Conservation (phyloP, 2,113 vertebrate genomes). For the Nymphicus hollandicus region DNA sequence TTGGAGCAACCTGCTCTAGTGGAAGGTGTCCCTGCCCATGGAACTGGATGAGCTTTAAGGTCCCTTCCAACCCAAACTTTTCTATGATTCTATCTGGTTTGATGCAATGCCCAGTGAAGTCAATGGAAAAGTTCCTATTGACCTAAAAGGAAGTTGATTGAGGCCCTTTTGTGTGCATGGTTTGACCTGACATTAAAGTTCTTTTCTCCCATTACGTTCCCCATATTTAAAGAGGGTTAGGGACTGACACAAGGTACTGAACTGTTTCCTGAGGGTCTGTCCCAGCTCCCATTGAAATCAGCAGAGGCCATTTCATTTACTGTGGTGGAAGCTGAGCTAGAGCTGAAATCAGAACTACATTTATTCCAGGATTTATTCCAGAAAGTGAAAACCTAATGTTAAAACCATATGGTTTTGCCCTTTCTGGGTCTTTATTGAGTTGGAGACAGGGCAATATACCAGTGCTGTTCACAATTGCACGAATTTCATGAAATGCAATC, state of each 20-base stretch:
- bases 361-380: conserved; percentile 18
- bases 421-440: not conserved
- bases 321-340: not conserved
- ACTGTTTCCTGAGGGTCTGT: not conserved
- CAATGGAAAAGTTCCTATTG: not conserved
- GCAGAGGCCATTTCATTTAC: not conserved
- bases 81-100: not conserved
- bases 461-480: not conserved
- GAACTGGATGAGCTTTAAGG: too few species aligned
- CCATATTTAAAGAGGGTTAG: not conserved
- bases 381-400: not conserved
- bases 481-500: not conserved
- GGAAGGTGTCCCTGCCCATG: too few species aligned
- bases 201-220: not conserved
- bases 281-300: not conserved
- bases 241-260: not conserved
- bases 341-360: not conserved
- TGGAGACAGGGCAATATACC: not conserved
- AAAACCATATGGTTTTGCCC: not conserved
- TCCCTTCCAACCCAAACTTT: too few species aligned
- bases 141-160: not conserved
- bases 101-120: not conserved
- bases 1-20: too few species aligned
- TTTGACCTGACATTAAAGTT: not conserved
- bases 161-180: not conserved